Evolutionary conservation across 2,113 vertebrate genomes (phyloP), one percentile per base, ranked within the genome.

Genomic region (Oryzias javanicus): DNA sequence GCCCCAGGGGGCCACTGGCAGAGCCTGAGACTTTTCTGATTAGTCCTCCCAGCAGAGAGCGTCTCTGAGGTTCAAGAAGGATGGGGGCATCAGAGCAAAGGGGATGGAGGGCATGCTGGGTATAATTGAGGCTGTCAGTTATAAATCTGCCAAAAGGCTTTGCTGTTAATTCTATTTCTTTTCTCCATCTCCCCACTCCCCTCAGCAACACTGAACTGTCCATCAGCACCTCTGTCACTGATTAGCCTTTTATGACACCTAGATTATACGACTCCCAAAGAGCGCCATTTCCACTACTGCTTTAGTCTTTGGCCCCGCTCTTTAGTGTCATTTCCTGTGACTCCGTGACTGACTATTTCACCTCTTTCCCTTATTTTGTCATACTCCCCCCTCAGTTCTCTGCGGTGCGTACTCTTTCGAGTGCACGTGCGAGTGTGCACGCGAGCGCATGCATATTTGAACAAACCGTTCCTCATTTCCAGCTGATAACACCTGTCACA

Each of bases 401-500:
- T 40, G 24, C 45, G 19, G 45, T 25, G 20, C 60, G 10, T 55
- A 52, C 17, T 57, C 50, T 53, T 56, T 67, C 47, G 51, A 55
- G 67, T 2, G 50, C 13, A 15, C 51, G 60, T 61, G 54, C 29
- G 67, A 42, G 35, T 15, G 18, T 41, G 35, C 20, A 15, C 19
- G 35, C 14, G 35, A 18, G 58, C 35, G 42, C 72, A 69, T 76
- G 63, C 67, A 67, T 76, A 72, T 72, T 67, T 72, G 67, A 71
- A 74, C 8, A 50, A 75, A 71, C 74, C 54, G 27, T 82, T 72
- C 72, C 66, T 86, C 74, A 84, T 88, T 84, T 85, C 72, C 79
- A 77, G 59, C 76, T 78, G 79, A 86, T 80, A 84, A 86, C 79
- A 70, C 79, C 72, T 75, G 78, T 80, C 81, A 86, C 71, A 79